A percentile compares a stretch with the other conserved stretches of the same genome.
phyloP scores from a whole-genome alignment of 2,113 vertebrate genomes.

The Romanogobio albipinnatus region DNA sequence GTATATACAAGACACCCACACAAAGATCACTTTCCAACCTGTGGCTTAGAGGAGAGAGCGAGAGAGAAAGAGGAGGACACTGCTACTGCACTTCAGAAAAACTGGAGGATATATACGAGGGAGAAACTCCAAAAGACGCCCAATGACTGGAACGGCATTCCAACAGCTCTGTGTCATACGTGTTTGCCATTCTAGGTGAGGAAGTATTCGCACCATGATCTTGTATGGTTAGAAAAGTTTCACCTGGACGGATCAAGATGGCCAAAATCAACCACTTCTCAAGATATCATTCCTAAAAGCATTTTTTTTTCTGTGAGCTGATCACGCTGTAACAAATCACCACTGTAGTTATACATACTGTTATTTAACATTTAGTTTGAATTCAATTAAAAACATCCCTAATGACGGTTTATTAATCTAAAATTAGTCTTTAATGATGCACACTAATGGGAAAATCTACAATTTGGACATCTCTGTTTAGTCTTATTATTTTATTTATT shows the following conservation, averaged over 20 bases:
- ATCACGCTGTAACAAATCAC: background rate
- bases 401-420: background rate
- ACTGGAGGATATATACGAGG: background rate
- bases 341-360: background rate
- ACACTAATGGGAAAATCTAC: background rate
- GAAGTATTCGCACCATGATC: slow-evolving; percentile 6
- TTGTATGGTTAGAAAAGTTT: slow-evolving; percentile 17
- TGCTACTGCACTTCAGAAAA: background rate
- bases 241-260: slow-evolving; percentile 41
- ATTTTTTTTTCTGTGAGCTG: background rate
- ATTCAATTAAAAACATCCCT: background rate
- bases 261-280: slow-evolving; percentile 29
- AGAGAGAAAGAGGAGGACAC: background rate
- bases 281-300: background rate
- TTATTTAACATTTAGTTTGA: background rate
- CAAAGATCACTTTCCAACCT: slow-evolving; percentile 30
- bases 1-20: slow-evolving; percentile 44
- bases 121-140: background rate
- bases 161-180: slow-evolving; percentile 49
- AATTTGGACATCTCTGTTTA: background rate
- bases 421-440: background rate
- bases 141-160: slow-evolving; percentile 21
- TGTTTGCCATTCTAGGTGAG: slow-evolving; percentile 31
- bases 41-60: slow-evolving; percentile 31
- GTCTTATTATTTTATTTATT: background rate